Evolutionary conservation across 2,113 vertebrate genomes (phyloP), one percentile per base, ranked within the genome.

Genomic region (Eleginops maclovinus): DNA sequence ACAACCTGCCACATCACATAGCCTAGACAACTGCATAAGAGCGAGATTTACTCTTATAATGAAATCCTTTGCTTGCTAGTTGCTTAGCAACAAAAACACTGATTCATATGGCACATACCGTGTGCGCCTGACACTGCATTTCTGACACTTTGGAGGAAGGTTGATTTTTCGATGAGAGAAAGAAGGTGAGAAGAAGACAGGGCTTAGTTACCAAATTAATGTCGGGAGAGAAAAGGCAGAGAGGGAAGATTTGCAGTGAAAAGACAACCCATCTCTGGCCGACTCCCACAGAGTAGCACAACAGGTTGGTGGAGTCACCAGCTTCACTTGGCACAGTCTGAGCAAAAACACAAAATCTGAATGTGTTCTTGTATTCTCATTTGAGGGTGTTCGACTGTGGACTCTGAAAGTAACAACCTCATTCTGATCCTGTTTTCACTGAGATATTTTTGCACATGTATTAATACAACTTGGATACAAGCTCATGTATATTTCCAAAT

Each of bases 41-140:
- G 77, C 67, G 79, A 86, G 83, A 93, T 87, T 88, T 88, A 84
- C 89, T 90, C 87, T 79, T 81, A 82, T 84, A 90, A 90, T 87
- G 87, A 90, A 93, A 90, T 84, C 87, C 87, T 88, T 88, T 87
- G 88, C 91, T 90, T 92, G 81, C 91, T 85, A 88, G 93, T 94
- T 92, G 93, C 93, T 92, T 91, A 92, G 93, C 93, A 93, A 94
- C 93, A 66, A 88, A 90, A 92, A 82, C 50, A 85, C 88, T 72
- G 85, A 90, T 91, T 92, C 87, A 85, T 87, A 90, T 87, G 85
- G 87, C 84, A 87, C 88, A 87, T 87, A 88, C 65, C 67, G 82
- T 86, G 68, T 59, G 84, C 61, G 73, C 85, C 86, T 91, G 91
- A 93, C 88, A 81, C 74, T 90, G 89, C 84, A 90, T 90, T 90